Base-by-base conservation (phyloP, 2,888 invertebrate genomes). In the Rhagonycha lutea region DNA sequence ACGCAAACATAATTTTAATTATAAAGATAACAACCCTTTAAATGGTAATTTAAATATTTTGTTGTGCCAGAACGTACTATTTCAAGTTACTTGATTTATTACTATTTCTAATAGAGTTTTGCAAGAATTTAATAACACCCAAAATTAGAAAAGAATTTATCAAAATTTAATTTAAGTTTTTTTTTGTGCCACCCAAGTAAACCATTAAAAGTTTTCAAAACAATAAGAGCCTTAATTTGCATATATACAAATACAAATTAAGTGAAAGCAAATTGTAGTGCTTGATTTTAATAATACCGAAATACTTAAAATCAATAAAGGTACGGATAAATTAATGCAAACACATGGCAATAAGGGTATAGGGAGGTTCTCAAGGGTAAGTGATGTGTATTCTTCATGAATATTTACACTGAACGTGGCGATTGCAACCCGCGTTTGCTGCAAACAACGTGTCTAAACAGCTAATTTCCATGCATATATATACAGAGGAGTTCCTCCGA, bases 401-500 rank as follows among this genome's bases (percentile, higher is more conserved):
- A 83, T 83, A 83, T 83, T 82, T 83, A 82, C 81, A 80, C 78
- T 78, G 80, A 80, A 80, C 78, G 80, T 79, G 82, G 81, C 80
- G 79, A 80, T 79, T 80, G 80, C 80, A 81, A 76, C 81, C 80
- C 80, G 79, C 79, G 80, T 78, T 80, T 74, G 77, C 79, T 81
- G 82, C 81, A 82, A 82, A 82, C 83, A 81, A 81, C 82, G 82
- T 82, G 79, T 80, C 81, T 82, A 83, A 82, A 82, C 82, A 82
- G 82, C 81, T 82, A 82, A 82, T 82, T 82, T 83, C 81, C 83
- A 82, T 82, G 82, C 82, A 82, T 81, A 83, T 82, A 80, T 78
- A 80, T 79, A 79, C 78, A 78, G 78, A 78, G 76, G 69, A 77
- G 80, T 69, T 76, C 72, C 76, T 79, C 75, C 76, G 76, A 73